A percentile compares a stretch with the other conserved stretches of the same genome.
Conservation (phyloP, 2,888 invertebrate species). For the Rhyacophila evoluta region DNA sequence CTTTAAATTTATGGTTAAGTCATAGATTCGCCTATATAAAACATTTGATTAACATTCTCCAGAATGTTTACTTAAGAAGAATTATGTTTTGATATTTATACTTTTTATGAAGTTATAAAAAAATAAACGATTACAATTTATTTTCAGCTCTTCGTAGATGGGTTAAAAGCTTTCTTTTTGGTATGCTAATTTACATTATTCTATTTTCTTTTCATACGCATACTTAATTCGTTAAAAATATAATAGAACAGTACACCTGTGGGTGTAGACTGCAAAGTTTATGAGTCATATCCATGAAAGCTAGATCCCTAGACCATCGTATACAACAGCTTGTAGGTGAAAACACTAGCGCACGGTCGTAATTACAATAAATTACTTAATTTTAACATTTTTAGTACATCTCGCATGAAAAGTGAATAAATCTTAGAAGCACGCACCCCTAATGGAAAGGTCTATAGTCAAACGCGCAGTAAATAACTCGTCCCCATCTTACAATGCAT, state of each 20-base stretch:
- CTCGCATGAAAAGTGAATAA: constrained; percentile 21
- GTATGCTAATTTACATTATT: too few species aligned
- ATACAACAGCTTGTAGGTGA: constrained; percentile 24
- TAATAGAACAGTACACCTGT: background rate
- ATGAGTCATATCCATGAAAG: background rate
- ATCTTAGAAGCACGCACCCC: constrained; percentile 6
- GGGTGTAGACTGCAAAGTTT: constrained; percentile 6
- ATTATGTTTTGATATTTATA: too few species aligned
- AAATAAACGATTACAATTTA: too few species aligned
- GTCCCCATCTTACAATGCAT: background rate
- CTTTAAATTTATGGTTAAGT: too few species aligned
- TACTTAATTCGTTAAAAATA: background rate
- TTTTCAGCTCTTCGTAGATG: too few species aligned
- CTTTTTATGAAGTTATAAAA: too few species aligned
- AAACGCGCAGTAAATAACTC: background rate
- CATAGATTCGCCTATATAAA: too few species aligned
- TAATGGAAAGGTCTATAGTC: background rate
- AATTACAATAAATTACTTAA: constrained; percentile 24
- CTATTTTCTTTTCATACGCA: too few species aligned
- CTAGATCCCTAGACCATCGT: constrained; percentile 7
- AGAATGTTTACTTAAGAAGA: too few species aligned
- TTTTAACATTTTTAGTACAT: constrained; percentile 24
- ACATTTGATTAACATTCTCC: too few species aligned
- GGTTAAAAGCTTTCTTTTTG: too few species aligned
- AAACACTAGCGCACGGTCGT: constrained; percentile 1